Evolutionary conservation across 2,797 vertebrate species (phyloP), one percentile per base, ranked within the genome.

Genomic region (Rhadinocentrus ornatus): DNA sequence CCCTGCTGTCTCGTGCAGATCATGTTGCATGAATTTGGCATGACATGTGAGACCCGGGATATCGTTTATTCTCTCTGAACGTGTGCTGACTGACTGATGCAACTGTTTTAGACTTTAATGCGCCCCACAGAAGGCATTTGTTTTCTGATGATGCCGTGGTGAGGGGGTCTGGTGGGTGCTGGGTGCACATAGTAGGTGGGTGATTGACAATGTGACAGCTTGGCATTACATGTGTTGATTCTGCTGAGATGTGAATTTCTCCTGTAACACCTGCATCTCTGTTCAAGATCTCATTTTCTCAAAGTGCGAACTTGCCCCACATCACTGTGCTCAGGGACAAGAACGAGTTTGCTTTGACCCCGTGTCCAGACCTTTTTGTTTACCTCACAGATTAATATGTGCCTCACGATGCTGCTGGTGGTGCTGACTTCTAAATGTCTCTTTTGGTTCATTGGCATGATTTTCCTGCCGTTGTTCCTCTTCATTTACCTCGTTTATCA

Each of bases 401-500:
- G 20, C 64, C 71, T 83, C 75, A 65, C 83, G 82, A 85, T 66
- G 67, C 78, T 2, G 26, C 65, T 32, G 65, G 54, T 74, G 63
- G 72, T n/a, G 61, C 69, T 24, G 53, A 82, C 71, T 82, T 86
- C 81, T 75, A 81, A 88, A 87, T 84, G 80, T 87, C 83, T 89
- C 84, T 86, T 81, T 86, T 29, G 66, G 83, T 78, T 77, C 29
- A 20, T 61, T 63, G 62, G 72, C 80, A 61, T 83, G 75, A 71
- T 88, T 89, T 83, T 91, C 78, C 77, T 29, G 62, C 78, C 34
- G 78, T 86, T 86, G 82, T 93, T 92, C 87, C 84, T 89, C 81
- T 90, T 91, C 88, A 87, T 93, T 92, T 88, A 85, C 79, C 85
- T 88, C 85, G 72, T 93, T 92, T 91, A 92, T 90, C 91, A 91